A percentile compares a stretch with the other conserved stretches of the same genome.
phyloP scores from a whole-genome alignment of 2,113 vertebrate species.

The Pithys albifrons region DNA sequence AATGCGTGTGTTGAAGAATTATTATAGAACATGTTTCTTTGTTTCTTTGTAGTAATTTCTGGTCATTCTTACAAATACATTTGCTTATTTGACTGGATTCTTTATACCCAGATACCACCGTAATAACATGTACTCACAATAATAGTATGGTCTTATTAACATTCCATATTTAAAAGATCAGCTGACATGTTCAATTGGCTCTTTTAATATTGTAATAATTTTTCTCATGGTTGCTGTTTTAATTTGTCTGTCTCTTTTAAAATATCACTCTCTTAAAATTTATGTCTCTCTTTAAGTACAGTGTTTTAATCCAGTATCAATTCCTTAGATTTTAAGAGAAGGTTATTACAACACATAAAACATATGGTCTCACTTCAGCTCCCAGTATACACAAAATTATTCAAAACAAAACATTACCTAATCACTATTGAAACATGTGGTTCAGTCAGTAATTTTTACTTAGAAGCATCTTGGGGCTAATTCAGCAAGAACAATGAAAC shows the following conservation, averaged over 20 bases:
- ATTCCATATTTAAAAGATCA: constrained; percentile 3
- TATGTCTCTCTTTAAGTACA: neutral
- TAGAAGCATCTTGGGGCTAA: constrained; percentile 44
- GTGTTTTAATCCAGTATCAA: neutral
- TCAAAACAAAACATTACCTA: constrained; percentile 17
- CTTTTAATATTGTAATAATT: neutral
- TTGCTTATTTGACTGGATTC: neutral
- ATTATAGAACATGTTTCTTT: neutral
- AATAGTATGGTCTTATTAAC: neutral
- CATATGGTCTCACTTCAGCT: constrained; percentile 17
- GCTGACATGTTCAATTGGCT: neutral
- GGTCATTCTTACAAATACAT: neutral
- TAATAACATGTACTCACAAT: neutral
- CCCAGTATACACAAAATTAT: constrained; percentile 7
- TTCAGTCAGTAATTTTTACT: constrained; percentile 51
- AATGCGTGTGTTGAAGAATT: neutral
- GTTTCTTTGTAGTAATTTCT: neutral
- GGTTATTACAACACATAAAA: constrained; percentile 47
- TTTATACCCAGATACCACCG: neutral
- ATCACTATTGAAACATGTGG: constrained; percentile 23
- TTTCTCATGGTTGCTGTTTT: constrained; percentile 14
- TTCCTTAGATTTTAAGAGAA: constrained; percentile 3
- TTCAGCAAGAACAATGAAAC: constrained; percentile 24
- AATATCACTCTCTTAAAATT: constrained; percentile 33
- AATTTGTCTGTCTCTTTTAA: constrained; percentile 37